Base-by-base conservation (phyloP, 2,113 vertebrate genomes). In the Dicaeum eximium region DNA sequence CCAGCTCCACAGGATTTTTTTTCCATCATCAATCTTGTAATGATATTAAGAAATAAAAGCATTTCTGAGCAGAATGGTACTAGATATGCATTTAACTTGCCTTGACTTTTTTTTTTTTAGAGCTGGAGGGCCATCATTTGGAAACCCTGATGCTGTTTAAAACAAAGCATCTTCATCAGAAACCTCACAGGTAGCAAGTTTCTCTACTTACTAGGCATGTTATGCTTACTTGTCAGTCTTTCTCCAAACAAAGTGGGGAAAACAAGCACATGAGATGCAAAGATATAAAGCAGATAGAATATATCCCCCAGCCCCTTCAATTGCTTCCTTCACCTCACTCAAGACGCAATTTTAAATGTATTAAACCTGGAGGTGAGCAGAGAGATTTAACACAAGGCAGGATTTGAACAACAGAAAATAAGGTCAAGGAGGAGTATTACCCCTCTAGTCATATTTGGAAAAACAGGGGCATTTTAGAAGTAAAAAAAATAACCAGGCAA, bases 161-260 rank as follows among this genome's bases (percentile, higher is more conserved):
- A 92, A 88, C 6, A 8, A 89, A 96, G 62, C 37, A 6, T 53
- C 82, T 90, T 80, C 51, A 87, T 87, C 44, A 85, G 58, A 89
- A 74, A 78, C 77, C 56, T 80, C 69, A 38, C 71, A 88, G 93
- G 57, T 58, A 75, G 67, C 51, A 93, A 85, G 48, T 91, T 95
- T 94, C 93, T 86, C 86, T 84, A 70, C 69, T 69, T 56, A 23
- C 28, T 91, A 0, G 2, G 67, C 62, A 91, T 4, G 6, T 78
- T 78, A 82, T 66, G 69, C 61, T 96, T 60, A 88, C 56, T 90
- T 92, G 66, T 87, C 92, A 79, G 44, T 75, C 94, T 91, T 95
- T 91, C 75, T 95, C 86, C 92, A 94, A 73, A 79, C 70, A 88
- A 81, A 93, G 82, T 42, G 35, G 48, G 71, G 67, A 75, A 70